phyloP scores from a whole-genome alignment of 2,113 vertebrate genomes.

The Entosphenus tridentatus region DNA sequence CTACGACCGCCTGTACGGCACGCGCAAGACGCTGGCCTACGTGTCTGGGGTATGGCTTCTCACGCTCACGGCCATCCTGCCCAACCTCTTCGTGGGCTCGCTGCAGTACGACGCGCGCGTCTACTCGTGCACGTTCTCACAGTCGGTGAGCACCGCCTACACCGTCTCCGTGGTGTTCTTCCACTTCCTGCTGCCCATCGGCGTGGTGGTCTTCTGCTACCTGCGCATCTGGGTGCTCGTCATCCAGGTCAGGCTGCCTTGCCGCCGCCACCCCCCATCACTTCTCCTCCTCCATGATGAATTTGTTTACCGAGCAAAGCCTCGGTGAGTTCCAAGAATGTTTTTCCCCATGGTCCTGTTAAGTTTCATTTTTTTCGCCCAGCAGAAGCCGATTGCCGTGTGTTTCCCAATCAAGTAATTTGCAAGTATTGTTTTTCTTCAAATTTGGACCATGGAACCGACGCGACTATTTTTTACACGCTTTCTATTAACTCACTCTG shows the following conservation, averaged over 20 bases:
- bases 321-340: no score
- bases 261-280: no score
- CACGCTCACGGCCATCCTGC: constrained; percentile 57
- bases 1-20: constrained; percentile 62
- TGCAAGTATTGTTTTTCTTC: no score
- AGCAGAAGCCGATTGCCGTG: no score
- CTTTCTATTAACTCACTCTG: no score
- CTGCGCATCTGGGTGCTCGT: constrained; percentile 82
- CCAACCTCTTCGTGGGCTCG: constrained; percentile 59
- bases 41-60: constrained; percentile 62
- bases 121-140: constrained; percentile 73
- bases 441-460: no score
- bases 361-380: no score
- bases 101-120: constrained; percentile 67
- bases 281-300: no score
- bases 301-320: no score
- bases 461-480: no score
- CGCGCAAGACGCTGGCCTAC: constrained; percentile 60
- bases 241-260: constrained; percentile 24
- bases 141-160: constrained; percentile 65
- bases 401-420: no score
- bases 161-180: constrained; percentile 81
- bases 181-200: constrained; percentile 71
- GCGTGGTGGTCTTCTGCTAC: constrained; percentile 76
- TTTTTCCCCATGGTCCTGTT: no score